Evolutionary conservation across 2,888 invertebrate genomes (phyloP).

Genomic region (Drosophila niveifrons): DNA sequence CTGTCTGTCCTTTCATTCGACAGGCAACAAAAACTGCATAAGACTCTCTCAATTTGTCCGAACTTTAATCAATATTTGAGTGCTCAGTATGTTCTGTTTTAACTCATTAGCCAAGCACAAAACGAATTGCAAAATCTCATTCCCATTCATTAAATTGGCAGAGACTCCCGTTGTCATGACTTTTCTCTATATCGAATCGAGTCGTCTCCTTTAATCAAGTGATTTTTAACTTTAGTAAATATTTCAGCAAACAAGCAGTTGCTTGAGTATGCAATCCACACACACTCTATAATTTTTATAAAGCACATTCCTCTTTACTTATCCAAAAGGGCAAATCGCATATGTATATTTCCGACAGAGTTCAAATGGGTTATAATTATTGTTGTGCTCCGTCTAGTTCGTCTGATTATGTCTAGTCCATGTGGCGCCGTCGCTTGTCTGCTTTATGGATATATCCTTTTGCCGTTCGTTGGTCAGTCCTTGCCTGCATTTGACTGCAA

Average conservation of each 20-base stretch:
- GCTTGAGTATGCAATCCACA: neutral
- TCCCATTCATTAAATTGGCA: slow-evolving; percentile 62
- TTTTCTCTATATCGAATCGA: no score
- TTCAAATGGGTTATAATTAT: slow-evolving; percentile 56
- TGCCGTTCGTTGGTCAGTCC: slow-evolving; percentile 23
- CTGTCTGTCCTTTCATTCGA: neutral
- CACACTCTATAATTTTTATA: neutral
- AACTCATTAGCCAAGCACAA: slow-evolving; percentile 47
- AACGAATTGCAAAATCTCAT: slow-evolving; percentile 35
- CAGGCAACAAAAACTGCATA: slow-evolving; percentile 26
- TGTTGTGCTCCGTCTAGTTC: slow-evolving; percentile 27
- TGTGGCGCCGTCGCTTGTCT: slow-evolving; percentile 69
- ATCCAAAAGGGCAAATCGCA: neutral
- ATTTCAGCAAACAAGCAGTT: neutral
- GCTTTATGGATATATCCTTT: slow-evolving; percentile 40
- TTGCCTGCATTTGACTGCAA: slow-evolving; percentile 64
- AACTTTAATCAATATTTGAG: slow-evolving; percentile 49
- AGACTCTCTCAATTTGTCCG: slow-evolving; percentile 40
- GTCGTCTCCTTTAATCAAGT: neutral
- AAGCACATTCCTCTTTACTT: neutral
- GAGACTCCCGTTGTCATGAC: slow-evolving; percentile 26
- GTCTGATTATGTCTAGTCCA: slow-evolving; percentile 67
- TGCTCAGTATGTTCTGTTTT: slow-evolving; percentile 19
- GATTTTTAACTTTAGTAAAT: neutral
- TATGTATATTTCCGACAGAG: neutral